These are phyloP conservation scores for Clarias platycephalus DNA, from an alignment of 2,797 vertebrate species.

Conservation along the genomic window DNA sequence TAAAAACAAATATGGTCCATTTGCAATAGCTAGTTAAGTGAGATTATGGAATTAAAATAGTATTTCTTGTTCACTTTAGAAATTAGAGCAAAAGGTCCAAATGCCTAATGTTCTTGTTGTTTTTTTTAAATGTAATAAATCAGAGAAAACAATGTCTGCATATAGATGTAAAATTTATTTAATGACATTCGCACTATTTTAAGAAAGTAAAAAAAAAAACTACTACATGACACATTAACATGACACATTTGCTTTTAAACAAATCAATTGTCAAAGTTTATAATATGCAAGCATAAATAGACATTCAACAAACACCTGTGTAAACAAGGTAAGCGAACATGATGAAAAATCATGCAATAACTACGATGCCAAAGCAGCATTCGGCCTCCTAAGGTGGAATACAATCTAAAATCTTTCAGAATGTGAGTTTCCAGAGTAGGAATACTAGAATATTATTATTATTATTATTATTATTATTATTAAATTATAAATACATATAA, in stretches of 20 bases:
- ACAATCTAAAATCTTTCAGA: neutral
- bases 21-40: neutral
- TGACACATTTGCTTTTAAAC: neutral
- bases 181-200: neutral
- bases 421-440: neutral
- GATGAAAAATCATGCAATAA: neutral
- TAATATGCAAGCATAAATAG: neutral
- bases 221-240: neutral
- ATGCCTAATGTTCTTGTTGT: neutral
- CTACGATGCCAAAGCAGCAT: neutral
- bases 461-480: neutral
- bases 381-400: neutral
- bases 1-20: neutral
- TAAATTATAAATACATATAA: too few relatives aligned
- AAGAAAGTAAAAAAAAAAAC: neutral
- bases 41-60: neutral
- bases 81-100: neutral
- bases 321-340: neutral
- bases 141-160: neutral
- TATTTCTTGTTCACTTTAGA: neutral
- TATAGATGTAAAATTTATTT: neutral
- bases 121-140: neutral
- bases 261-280: neutral
- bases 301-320: neutral
- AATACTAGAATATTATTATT: neutral